Conservation (phyloP, 1,140 invertebrate genomes). For the Bombus polaris region DNA sequence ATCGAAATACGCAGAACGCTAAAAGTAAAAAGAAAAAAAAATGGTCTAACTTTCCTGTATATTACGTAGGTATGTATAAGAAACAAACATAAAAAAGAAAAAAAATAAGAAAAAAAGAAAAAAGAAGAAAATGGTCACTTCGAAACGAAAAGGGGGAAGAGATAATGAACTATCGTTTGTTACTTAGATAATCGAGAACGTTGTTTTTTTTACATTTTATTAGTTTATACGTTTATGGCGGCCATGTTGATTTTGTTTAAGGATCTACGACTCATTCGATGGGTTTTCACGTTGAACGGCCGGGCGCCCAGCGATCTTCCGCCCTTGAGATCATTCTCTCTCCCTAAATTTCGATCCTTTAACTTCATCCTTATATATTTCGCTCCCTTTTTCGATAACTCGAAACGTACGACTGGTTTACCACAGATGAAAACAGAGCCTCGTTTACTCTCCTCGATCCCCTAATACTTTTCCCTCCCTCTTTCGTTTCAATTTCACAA, state of each 20-base stretch:
- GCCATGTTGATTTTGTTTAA: conserved; percentile 82
- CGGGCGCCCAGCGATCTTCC: conserved; percentile 54
- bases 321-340: neutral
- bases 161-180: conserved; percentile 81
- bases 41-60: conserved; percentile 48
- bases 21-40: conserved; percentile 41
- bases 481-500: neutral
- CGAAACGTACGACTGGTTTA: neutral
- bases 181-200: conserved; percentile 82
- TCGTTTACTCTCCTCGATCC: neutral
- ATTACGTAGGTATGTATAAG: conserved; percentile 38
- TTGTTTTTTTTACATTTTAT: conserved; percentile 84
- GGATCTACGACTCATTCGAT: conserved; percentile 74
- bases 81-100: conserved; percentile 49
- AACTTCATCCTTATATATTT: neutral
- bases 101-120: conserved; percentile 57
- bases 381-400: neutral
- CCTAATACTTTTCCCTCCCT: neutral
- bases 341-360: neutral
- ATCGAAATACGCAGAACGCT: conserved; percentile 20
- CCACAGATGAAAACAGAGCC: neutral
- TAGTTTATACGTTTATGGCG: conserved; percentile 82
- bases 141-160: conserved; percentile 50
- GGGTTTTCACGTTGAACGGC: conserved; percentile 70
- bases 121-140: conserved; percentile 59